phyloP scores from a whole-genome alignment of 2,888 invertebrate genomes.

The Ochropleura leucogaster region DNA sequence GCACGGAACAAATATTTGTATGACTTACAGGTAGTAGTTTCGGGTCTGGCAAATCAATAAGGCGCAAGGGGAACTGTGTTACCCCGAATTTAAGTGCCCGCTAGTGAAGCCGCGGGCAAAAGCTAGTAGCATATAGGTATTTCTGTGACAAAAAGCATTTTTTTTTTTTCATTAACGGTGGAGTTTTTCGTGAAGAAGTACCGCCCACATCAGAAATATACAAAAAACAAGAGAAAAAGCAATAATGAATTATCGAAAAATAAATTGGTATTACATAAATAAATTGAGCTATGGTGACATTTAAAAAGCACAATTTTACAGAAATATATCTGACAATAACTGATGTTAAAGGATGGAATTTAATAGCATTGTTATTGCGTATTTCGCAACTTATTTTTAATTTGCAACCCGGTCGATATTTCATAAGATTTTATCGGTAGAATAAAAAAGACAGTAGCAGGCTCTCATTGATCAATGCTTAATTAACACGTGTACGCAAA shows the following conservation, averaged over 20 bases:
- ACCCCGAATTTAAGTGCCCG: too few species aligned
- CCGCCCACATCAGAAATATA: constrained; percentile 1
- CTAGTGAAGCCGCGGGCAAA: too few species aligned
- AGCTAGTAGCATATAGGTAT: too few species aligned
- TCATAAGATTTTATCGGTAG: constrained; percentile 71
- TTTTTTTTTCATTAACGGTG: not conserved
- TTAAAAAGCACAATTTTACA: constrained; percentile 28
- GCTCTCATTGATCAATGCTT: constrained; percentile 83
- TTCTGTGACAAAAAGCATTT: not conserved
- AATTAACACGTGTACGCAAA: constrained; percentile 81
- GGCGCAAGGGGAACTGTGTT: too few species aligned
- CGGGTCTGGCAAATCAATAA: too few species aligned
- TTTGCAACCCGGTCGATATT: constrained; percentile 58
- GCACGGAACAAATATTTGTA: too few species aligned
- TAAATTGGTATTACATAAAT: constrained; percentile 33
- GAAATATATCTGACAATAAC: constrained; percentile 10
- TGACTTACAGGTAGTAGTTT: too few species aligned
- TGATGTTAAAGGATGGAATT: not conserved
- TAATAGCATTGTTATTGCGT: constrained; percentile 27
- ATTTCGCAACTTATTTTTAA: constrained; percentile 19
- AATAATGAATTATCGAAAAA: constrained; percentile 39
- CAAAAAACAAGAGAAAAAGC: constrained; percentile 17
- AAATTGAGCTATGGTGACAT: constrained; percentile 43
- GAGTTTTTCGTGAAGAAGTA: not conserved
- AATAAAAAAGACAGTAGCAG: constrained; percentile 78